Evolutionary conservation across 2,113 vertebrate species (phyloP).

Genomic region (Coturnix japonica): DNA sequence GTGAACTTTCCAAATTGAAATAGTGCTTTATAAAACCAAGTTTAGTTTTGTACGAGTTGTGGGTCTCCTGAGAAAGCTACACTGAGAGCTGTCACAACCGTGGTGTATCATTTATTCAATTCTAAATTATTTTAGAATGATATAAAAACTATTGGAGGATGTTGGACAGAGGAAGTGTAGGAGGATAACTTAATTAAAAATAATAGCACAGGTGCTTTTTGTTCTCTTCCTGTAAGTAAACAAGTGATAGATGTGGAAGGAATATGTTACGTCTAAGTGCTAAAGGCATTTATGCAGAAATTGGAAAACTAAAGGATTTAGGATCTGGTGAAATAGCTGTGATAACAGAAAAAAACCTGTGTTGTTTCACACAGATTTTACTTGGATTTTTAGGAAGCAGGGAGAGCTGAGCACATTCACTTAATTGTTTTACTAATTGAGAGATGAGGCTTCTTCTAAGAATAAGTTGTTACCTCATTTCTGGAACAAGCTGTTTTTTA

Average conservation of each 20-base stretch:
- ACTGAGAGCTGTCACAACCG: not conserved
- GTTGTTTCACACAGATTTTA: not conserved
- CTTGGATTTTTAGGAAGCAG: not conserved
- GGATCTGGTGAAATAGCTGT: not conserved
- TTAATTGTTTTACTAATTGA: not conserved
- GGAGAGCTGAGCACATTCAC: not conserved
- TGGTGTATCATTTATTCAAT: not conserved
- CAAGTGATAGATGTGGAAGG: conserved; percentile 12
- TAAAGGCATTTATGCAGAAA: not conserved
- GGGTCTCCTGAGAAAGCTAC: not conserved
- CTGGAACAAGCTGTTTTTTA: not conserved
- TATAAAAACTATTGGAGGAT: not conserved
- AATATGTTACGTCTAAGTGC: not conserved
- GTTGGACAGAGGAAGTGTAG: not conserved
- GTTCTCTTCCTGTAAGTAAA: not conserved
- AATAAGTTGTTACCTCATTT: not conserved
- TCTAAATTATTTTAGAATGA: not conserved
- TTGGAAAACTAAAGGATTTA: not conserved
- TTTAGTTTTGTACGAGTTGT: not conserved
- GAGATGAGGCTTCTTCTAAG: not conserved
- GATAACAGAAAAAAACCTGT: not conserved
- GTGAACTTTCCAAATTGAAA: conserved; percentile 48
- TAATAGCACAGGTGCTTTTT: conserved; percentile 17
- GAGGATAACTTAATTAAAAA: conserved; percentile 38
- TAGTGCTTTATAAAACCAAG: not conserved